Evolutionary conservation across 1,140 invertebrate species (phyloP).

Genomic region (Drosophila neocordata): DNA sequence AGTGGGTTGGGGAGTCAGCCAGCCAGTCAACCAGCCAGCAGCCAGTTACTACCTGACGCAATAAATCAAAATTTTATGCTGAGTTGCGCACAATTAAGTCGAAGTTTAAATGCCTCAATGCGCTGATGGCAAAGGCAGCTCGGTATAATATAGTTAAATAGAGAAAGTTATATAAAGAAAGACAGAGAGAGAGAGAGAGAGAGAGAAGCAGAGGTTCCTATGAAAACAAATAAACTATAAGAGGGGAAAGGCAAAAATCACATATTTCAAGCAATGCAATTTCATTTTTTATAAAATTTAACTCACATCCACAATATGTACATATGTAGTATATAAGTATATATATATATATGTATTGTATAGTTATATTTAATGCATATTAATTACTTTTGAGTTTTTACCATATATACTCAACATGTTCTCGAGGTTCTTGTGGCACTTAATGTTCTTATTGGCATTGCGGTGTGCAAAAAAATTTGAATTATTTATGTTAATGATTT

Average conservation of each 20-base stretch:
- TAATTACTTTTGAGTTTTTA: slow-evolving; percentile 56
- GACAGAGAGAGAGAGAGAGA: background rate
- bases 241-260: no score
- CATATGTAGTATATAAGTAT: background rate
- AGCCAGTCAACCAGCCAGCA: background rate
- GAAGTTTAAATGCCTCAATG: slow-evolving; percentile 65
- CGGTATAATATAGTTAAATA: background rate
- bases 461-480: slow-evolving; percentile 42
- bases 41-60: slow-evolving; percentile 57
- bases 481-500: slow-evolving; percentile 73
- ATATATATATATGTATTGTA: no score
- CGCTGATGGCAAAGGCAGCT: background rate
- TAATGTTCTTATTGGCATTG: slow-evolving; percentile 24
- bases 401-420: slow-evolving; percentile 33
- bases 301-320: slow-evolving; percentile 12
- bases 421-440: slow-evolving; percentile 32
- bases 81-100: slow-evolving; percentile 76
- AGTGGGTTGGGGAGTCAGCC: slow-evolving; percentile 20
- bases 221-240: background rate
- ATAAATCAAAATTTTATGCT: slow-evolving; percentile 80
- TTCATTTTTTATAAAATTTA: slow-evolving; percentile 23
- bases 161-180: background rate
- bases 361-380: slow-evolving; percentile 54
- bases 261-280: slow-evolving; percentile 3
- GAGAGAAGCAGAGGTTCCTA: background rate